phyloP scores from a whole-genome alignment of 2,113 vertebrate species.

The Pluvialis apricaria region DNA sequence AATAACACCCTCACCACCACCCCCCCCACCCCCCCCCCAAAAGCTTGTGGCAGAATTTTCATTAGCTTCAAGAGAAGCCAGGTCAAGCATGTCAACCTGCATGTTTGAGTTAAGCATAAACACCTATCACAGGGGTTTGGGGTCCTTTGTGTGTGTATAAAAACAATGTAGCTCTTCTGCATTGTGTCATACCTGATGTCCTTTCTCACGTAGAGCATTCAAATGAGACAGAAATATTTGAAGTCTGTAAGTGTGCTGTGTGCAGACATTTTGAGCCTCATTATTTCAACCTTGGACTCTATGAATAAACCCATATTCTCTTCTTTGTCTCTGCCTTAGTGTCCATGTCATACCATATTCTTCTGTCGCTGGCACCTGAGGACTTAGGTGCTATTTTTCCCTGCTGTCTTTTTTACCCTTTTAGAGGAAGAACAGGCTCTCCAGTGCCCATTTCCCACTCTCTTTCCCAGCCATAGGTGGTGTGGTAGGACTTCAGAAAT shows the following conservation, averaged over 20 bases:
- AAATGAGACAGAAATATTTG: background rate
- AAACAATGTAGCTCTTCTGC: background rate
- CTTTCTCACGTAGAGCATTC: background rate
- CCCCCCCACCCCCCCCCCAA: background rate
- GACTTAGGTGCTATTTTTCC: background rate
- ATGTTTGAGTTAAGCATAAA: background rate
- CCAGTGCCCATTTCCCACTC: background rate
- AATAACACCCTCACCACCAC: background rate
- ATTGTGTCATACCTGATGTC: background rate
- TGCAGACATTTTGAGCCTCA: background rate
- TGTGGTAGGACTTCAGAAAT: background rate
- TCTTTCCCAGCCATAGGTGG: background rate
- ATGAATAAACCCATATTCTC: background rate
- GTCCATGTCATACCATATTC: background rate
- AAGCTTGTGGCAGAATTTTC: background rate
- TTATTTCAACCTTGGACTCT: background rate
- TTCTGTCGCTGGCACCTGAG: background rate
- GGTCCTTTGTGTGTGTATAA: background rate
- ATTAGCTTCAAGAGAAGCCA: background rate
- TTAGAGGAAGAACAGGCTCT: background rate
- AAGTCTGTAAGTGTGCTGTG: background rate
- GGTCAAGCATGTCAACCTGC: background rate
- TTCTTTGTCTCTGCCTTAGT: background rate
- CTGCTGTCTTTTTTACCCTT: background rate
- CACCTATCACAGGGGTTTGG: background rate